Percentiles rank a stretch among this genome's conserved stretches.
Conservation (phyloP, 2,888 invertebrate species). For the Caenorhabditis sp. region DNA sequence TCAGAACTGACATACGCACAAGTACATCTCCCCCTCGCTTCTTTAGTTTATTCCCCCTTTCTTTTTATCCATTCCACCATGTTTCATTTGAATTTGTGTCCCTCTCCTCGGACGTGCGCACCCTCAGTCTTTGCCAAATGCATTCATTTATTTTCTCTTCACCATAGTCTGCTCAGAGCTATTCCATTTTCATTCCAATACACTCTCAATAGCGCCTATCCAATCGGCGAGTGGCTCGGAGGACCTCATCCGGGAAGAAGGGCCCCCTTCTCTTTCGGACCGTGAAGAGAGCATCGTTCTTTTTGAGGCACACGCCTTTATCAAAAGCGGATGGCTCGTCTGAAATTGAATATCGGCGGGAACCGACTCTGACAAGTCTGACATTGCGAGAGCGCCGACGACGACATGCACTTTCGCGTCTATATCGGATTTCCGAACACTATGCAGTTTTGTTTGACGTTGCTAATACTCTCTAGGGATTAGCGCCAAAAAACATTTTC, state of each 20-base stretch:
- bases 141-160: slow-evolving; percentile 45
- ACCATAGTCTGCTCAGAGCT: slow-evolving; percentile 14
- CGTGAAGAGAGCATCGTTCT: slow-evolving; percentile 18
- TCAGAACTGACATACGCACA: slow-evolving; percentile 38
- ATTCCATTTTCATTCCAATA: slow-evolving; percentile 55
- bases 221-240: slow-evolving; percentile 24
- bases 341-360: slow-evolving; percentile 27
- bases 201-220: slow-evolving; percentile 40
- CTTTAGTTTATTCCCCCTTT: slow-evolving; percentile 7
- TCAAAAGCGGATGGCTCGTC: slow-evolving; percentile 1
- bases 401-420: slow-evolving; percentile 33
- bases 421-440: slow-evolving; percentile 47
- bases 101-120: slow-evolving; percentile 8
- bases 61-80: slow-evolving; percentile 47
- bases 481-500: slow-evolving; percentile 23
- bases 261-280: background rate
- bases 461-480: slow-evolving; percentile 31
- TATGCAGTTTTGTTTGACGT: slow-evolving; percentile 26
- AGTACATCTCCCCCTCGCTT: slow-evolving; percentile 28
- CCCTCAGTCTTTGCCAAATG: slow-evolving; percentile 35
- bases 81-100: slow-evolving; percentile 52
- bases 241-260: slow-evolving; percentile 9
- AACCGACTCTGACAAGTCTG: slow-evolving; percentile 10
- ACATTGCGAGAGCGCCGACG: slow-evolving; percentile 1
- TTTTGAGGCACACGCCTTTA: background rate